phyloP scores from a whole-genome alignment of 2,113 vertebrate genomes.

The Pseudois nayaur region DNA sequence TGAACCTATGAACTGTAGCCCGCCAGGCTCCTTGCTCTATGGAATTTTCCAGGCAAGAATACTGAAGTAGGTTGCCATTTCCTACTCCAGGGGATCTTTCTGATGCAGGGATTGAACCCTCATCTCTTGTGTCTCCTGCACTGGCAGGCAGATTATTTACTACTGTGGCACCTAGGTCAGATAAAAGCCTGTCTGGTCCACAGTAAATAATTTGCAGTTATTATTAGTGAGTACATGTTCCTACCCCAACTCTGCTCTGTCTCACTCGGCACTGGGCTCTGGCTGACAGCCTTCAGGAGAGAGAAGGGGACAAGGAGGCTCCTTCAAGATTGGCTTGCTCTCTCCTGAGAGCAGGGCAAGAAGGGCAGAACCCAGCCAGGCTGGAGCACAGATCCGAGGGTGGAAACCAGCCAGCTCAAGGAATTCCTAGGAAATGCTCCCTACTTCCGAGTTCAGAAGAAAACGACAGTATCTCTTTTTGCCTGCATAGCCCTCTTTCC shows the following conservation, averaged over 20 bases:
- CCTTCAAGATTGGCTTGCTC: accelerated
- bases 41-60: not conserved
- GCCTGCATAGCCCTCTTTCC: not conserved
- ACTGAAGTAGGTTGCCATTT: not conserved
- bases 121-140: not conserved
- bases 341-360: not conserved
- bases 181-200: not conserved
- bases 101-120: not conserved
- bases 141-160: not conserved
- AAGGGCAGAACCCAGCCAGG: not conserved
- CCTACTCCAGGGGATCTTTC: not conserved
- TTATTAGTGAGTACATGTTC: accelerated
- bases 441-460: not conserved
- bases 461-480: constrained; percentile 43
- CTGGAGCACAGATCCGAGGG: not conserved
- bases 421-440: not conserved
- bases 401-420: not conserved
- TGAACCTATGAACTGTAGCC: not conserved
- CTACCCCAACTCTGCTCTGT: not conserved
- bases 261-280: not conserved
- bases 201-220: not conserved
- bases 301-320: not conserved
- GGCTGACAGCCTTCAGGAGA: not conserved
- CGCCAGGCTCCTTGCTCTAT: not conserved
- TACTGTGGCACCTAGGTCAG: not conserved